These are phyloP conservation scores for Sitophilus oryzae DNA, from an alignment of 1,140 invertebrate species.

Conservation along the genomic window DNA sequence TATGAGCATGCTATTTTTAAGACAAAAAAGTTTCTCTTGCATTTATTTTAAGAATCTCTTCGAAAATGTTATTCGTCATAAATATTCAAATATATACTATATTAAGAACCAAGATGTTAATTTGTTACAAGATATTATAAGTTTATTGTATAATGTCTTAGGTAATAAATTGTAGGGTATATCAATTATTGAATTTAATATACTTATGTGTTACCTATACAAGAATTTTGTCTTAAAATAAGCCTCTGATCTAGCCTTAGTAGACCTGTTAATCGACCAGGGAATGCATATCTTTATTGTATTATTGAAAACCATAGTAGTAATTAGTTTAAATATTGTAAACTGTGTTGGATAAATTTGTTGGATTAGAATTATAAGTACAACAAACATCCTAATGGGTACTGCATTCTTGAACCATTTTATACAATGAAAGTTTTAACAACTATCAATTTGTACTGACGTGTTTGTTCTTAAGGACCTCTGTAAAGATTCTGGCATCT, in stretches of 20 bases:
- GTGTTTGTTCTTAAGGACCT: too few species aligned
- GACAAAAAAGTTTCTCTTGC: slow-evolving; percentile 2
- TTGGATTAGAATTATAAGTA: slow-evolving; percentile 41
- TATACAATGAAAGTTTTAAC: too few species aligned
- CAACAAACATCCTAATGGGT: slow-evolving; percentile 34
- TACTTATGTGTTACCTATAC: neutral
- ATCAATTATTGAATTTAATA: neutral
- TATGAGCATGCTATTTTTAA: slow-evolving; percentile 14
- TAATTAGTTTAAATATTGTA: slow-evolving; percentile 40
- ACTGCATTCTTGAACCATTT: slow-evolving; percentile 10
- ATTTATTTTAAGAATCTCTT: too few species aligned
- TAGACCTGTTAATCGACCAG: slow-evolving; percentile 39
- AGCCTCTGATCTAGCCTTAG: slow-evolving; percentile 34
- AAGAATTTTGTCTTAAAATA: slow-evolving; percentile 11
- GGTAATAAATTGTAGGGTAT: too few species aligned
- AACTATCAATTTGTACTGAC: too few species aligned
- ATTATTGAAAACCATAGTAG: slow-evolving; percentile 32
- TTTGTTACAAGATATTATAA: too few species aligned
- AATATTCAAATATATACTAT: too few species aligned
- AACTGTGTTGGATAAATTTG: slow-evolving; percentile 39
- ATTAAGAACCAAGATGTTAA: too few species aligned
- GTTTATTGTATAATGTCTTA: too few species aligned
- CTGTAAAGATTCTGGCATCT: too few species aligned
- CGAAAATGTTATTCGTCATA: too few species aligned
- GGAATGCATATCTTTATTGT: slow-evolving; percentile 43